Evolutionary conservation across 1,140 invertebrate species (phyloP).

Genomic region (Rhysida immarginata): DNA sequence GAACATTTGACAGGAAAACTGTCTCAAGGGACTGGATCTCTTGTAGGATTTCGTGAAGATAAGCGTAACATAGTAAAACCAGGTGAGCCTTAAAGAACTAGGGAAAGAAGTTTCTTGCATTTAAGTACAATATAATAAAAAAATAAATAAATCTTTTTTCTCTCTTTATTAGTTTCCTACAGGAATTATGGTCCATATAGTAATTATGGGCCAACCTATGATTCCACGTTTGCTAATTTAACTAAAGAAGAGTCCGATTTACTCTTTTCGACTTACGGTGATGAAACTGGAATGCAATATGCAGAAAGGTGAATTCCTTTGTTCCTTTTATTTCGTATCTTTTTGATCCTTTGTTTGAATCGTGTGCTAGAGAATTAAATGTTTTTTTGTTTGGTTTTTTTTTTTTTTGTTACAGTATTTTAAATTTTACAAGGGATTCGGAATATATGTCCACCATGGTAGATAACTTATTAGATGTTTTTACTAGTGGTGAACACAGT

Average conservation of each 20-base stretch:
- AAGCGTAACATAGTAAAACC: slow-evolving; percentile 71
- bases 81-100: slow-evolving; percentile 24
- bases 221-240: slow-evolving; percentile 86
- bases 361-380: not conserved
- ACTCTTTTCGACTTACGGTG: slow-evolving; percentile 78
- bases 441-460: slow-evolving; percentile 68
- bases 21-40: slow-evolving; percentile 50
- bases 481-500: slow-evolving; percentile 69
- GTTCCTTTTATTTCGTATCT: too few relatives aligned
- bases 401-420: slow-evolving; percentile 36
- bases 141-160: too few relatives aligned
- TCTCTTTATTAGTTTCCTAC: slow-evolving; percentile 59
- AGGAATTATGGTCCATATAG: slow-evolving; percentile 88
- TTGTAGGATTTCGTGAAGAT: slow-evolving; percentile 66
- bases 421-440: slow-evolving; percentile 67
- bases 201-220: slow-evolving; percentile 85
- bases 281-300: slow-evolving; percentile 72
- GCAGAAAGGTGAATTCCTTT: slow-evolving; percentile 43
- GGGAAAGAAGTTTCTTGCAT: not conserved
- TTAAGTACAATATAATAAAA: not conserved
- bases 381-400: not conserved
- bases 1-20: slow-evolving; percentile 68
- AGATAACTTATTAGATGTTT: slow-evolving; percentile 61
- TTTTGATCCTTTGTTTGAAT: not conserved
- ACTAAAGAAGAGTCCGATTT: slow-evolving; percentile 86